Percentiles rank a stretch among this genome's conserved stretches.
Evolutionary conservation across 2,113 vertebrate genomes (phyloP).

Genomic region (Sterna hirundo): DNA sequence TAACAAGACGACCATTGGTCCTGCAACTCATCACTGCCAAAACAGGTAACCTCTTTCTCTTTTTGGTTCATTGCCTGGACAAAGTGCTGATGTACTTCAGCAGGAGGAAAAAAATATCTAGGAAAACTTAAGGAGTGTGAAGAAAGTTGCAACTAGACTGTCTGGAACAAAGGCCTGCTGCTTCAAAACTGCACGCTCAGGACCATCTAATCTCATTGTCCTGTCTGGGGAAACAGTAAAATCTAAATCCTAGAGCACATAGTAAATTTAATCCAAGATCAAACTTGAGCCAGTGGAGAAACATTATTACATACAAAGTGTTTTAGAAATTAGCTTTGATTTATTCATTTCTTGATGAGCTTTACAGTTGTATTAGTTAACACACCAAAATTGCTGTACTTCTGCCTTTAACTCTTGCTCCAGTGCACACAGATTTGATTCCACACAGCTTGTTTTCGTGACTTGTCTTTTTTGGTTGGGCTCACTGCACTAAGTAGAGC

Average conservation of each 20-base stretch:
- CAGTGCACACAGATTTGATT: not conserved
- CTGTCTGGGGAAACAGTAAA: not conserved
- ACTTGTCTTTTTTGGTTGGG: slow-evolving; percentile 45
- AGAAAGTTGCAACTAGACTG: not conserved
- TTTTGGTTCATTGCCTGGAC: not conserved
- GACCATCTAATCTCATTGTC: not conserved
- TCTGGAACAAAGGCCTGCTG: not conserved
- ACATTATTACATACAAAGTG: not conserved
- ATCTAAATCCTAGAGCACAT: not conserved
- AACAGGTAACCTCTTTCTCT: slow-evolving; percentile 69
- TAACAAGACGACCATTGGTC: slow-evolving; percentile 78
- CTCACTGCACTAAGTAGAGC: slow-evolving; percentile 50
- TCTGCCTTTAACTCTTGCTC: not conserved
- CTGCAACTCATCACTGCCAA: slow-evolving; percentile 80
- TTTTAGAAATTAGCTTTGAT: not conserved
- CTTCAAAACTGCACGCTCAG: not conserved
- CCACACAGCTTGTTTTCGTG: not conserved
- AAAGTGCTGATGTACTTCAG: not conserved
- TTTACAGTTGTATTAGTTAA: not conserved
- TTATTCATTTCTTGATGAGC: not conserved
- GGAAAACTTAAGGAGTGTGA: not conserved
- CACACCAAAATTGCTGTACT: not conserved
- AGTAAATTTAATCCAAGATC: not conserved
- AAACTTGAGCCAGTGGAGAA: not conserved
- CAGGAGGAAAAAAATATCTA: not conserved